A percentile compares a stretch with the other conserved stretches of the same genome.
Evolutionary conservation across 1,140 invertebrate species (phyloP).

Genomic region (Hestina assimilis): DNA sequence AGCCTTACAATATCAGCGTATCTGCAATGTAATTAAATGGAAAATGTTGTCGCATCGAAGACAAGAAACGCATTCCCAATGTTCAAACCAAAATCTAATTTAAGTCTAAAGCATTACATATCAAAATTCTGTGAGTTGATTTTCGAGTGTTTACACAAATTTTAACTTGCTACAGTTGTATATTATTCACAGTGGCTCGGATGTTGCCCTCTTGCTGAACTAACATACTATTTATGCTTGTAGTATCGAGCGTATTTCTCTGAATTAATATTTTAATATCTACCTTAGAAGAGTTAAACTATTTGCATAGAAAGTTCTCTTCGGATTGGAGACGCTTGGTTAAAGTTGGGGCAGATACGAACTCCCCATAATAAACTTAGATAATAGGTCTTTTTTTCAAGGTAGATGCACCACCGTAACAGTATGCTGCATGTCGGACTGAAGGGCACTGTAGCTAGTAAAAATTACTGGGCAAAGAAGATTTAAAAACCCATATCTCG

Average conservation of each 20-base stretch:
- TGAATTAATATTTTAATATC: background rate
- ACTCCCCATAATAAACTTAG: too few relatives aligned
- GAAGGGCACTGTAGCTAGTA: too few relatives aligned
- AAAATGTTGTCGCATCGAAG: background rate
- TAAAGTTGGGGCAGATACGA: too few relatives aligned
- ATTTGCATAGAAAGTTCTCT: too few relatives aligned
- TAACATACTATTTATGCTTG: background rate
- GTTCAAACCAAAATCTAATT: background rate
- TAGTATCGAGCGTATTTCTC: background rate
- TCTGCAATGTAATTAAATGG: slow-evolving; percentile 5
- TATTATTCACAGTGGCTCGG: background rate
- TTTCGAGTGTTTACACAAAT: background rate
- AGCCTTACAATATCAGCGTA: too few relatives aligned
- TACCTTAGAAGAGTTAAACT: background rate
- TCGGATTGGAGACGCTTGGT: too few relatives aligned
- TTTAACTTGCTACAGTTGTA: background rate
- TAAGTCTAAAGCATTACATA: background rate
- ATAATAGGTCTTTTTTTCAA: too few relatives aligned
- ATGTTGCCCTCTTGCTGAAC: background rate
- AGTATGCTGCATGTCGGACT: too few relatives aligned
- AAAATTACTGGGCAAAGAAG: too few relatives aligned
- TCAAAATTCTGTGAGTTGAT: background rate
- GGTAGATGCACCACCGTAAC: too few relatives aligned
- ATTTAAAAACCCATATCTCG: too few relatives aligned
- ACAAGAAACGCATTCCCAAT: background rate